Evolutionary conservation across 2,888 invertebrate genomes (phyloP).

Genomic region (Choreutis nemorana): DNA sequence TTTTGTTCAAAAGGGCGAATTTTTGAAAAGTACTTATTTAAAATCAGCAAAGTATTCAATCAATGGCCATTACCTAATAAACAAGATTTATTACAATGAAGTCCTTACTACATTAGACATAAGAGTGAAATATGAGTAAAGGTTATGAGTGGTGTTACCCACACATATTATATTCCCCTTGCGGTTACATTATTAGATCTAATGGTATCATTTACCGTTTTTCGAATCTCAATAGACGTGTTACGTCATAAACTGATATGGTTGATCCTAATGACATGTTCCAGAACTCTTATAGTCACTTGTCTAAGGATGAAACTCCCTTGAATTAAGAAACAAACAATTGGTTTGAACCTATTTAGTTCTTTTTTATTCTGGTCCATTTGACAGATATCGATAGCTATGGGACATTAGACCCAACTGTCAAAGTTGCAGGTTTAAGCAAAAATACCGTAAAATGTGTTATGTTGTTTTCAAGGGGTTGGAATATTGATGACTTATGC

Average conservation of each 20-base stretch:
- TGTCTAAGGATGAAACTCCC: too few species aligned
- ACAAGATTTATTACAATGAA: too few species aligned
- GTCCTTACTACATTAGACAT: too few species aligned
- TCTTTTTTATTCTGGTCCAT: slow-evolving; percentile 35
- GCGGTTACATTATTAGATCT: slow-evolving; percentile 45
- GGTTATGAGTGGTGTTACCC: slow-evolving; percentile 18
- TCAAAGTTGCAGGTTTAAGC: slow-evolving; percentile 18
- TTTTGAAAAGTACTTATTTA: too few species aligned
- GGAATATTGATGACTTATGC: too few species aligned
- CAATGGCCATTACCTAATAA: too few species aligned
- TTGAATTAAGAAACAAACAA: too few species aligned
- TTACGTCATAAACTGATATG: slow-evolving; percentile 18
- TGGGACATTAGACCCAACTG: slow-evolving; percentile 22
- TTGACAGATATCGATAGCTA: slow-evolving; percentile 42
- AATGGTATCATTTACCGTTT: slow-evolving; percentile 57
- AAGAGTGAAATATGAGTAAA: too few species aligned
- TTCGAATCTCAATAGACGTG: slow-evolving; percentile 33
- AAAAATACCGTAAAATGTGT: slow-evolving; percentile 42
- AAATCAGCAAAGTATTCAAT: too few species aligned
- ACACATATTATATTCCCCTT: slow-evolving; percentile 33
- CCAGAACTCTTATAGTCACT: too few species aligned
- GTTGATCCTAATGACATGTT: neutral
- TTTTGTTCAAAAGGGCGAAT: too few species aligned
- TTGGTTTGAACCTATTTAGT: slow-evolving; percentile 8
- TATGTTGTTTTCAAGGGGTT: too few species aligned